These are phyloP conservation scores for Ladona fulva DNA, from an alignment of 1,140 invertebrate species.

Conservation along the genomic window DNA sequence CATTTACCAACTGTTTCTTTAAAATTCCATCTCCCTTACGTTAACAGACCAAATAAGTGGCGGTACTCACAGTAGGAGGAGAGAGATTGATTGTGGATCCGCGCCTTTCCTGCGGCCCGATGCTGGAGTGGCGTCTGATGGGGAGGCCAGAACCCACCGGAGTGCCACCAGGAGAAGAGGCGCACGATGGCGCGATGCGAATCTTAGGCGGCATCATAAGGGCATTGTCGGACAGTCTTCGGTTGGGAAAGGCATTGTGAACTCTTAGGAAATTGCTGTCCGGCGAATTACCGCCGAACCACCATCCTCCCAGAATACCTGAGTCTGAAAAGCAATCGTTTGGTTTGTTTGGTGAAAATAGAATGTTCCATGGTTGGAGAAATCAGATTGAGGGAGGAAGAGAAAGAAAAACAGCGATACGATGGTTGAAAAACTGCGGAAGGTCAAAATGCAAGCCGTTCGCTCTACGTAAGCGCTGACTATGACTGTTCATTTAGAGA, in stretches of 20 bases:
- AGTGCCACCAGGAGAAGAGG: slow-evolving; percentile 73
- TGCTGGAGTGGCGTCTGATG: slow-evolving; percentile 77
- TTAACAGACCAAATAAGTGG: neutral
- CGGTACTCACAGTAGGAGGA: slow-evolving; percentile 65
- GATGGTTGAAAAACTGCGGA: too few relatives aligned
- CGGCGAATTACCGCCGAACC: slow-evolving; percentile 60
- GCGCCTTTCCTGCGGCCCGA: slow-evolving; percentile 75
- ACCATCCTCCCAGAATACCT: slow-evolving; percentile 61
- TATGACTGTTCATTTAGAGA: too few relatives aligned
- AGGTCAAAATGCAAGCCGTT: too few relatives aligned
- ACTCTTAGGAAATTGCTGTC: slow-evolving; percentile 82
- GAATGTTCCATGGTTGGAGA: too few relatives aligned
- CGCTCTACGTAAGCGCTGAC: too few relatives aligned
- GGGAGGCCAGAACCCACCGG: slow-evolving; percentile 61
- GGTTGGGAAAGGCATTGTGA: slow-evolving; percentile 61
- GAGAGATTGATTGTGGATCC: slow-evolving; percentile 77
- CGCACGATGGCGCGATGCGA: slow-evolving; percentile 71
- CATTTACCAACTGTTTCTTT: too few relatives aligned
- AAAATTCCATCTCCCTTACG: too few relatives aligned
- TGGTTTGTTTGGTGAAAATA: slow-evolving; percentile 18
- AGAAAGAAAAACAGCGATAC: too few relatives aligned
- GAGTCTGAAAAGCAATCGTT: slow-evolving; percentile 32
- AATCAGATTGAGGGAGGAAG: too few relatives aligned
- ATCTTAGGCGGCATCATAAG: slow-evolving; percentile 80
- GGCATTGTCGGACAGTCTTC: slow-evolving; percentile 82